Conservation (phyloP, 2,888 invertebrate genomes). For the Zaprionus bogoriensis region DNA sequence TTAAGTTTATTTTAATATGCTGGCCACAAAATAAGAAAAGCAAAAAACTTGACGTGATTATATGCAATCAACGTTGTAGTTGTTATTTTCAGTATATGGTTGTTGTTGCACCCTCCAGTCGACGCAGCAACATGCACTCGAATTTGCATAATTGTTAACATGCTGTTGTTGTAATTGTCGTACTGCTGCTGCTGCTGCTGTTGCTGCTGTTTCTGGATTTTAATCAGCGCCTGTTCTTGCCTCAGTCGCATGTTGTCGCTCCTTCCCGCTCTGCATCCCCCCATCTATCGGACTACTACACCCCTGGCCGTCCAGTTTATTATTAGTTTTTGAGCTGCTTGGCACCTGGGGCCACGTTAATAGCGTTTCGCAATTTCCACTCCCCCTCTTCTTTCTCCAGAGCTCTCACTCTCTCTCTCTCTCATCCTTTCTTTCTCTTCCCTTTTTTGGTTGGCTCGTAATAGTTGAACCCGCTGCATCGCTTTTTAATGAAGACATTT, state of each 20-base stretch:
- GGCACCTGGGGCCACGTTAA: constrained; percentile 63
- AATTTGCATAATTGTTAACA: constrained; percentile 82
- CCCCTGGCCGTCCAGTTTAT: constrained; percentile 16
- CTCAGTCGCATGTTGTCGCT: constrained; percentile 34
- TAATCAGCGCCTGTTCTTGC: constrained; percentile 55
- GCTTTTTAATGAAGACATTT: constrained; percentile 67
- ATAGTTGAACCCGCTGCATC: constrained; percentile 20
- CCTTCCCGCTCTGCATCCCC: constrained; percentile 1
- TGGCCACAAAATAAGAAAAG: constrained; percentile 23
- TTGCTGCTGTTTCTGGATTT: constrained; percentile 50
- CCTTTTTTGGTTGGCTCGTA: constrained; percentile 14
- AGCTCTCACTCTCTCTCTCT: neutral
- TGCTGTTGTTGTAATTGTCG: constrained; percentile 70
- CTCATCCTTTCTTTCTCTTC: neutral
- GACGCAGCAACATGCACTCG: constrained; percentile 65
- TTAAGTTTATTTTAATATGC: constrained; percentile 64
- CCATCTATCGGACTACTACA: constrained; percentile 3
- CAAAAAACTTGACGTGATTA: constrained; percentile 80
- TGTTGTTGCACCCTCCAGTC: constrained; percentile 36
- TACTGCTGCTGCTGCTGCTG: constrained; percentile 10
- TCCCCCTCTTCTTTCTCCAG: neutral
- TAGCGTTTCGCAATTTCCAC: constrained; percentile 40
- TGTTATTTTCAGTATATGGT: constrained; percentile 23
- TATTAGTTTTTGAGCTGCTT: constrained; percentile 59
- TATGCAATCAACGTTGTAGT: constrained; percentile 71